A percentile compares a stretch with the other conserved stretches of the same genome.
Conservation (phyloP, 1,140 invertebrate genomes). For the Papilio glaucus region DNA sequence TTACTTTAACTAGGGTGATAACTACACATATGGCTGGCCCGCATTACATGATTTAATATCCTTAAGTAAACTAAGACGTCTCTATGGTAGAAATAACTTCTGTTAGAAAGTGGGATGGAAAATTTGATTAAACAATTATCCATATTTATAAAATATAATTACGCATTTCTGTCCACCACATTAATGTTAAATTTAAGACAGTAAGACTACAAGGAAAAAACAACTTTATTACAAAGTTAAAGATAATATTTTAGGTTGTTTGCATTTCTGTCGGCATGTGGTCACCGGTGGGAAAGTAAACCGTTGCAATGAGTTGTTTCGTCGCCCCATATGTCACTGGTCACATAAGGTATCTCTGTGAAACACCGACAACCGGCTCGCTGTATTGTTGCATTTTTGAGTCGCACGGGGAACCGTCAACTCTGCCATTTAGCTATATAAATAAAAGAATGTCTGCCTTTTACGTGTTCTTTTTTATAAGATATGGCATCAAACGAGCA, state of each 20-base stretch:
- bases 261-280: neutral
- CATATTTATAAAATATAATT: neutral
- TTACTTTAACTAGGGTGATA: too few species aligned
- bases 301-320: neutral
- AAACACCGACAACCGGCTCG: neutral
- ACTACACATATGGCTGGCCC: too few species aligned
- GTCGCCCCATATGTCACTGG: slow-evolving; percentile 12
- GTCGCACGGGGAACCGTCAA: neutral
- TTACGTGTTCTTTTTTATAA: neutral
- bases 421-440: neutral
- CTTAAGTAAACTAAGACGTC: too few species aligned
- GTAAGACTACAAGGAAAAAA: neutral
- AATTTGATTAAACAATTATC: too few species aligned
- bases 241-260: neutral
- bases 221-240: neutral
- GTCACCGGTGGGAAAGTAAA: slow-evolving; percentile 20
- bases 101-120: too few species aligned
- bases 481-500: too few species aligned
- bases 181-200: too few species aligned
- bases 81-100: too few species aligned
- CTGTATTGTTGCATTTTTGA: neutral
- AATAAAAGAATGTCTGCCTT: neutral
- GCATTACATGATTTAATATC: too few species aligned
- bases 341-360: slow-evolving; percentile 9
- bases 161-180: neutral